Evolutionary conservation across 1,140 invertebrate species (phyloP), one percentile per base, ranked within the genome.

Genomic region (Centruroides vittatus): DNA sequence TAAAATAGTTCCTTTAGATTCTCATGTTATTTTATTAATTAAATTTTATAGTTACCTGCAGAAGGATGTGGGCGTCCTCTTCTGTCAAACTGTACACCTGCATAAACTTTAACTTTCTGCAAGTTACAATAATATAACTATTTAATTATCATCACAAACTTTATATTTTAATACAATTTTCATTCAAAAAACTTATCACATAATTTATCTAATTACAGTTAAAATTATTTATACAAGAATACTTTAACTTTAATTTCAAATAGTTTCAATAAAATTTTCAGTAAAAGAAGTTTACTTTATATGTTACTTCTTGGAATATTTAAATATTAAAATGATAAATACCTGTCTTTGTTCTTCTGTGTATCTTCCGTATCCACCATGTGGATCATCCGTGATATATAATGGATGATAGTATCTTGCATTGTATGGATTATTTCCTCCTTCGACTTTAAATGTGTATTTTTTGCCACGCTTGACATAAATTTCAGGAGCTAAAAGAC

Each of bases 361-460:
- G 3, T 88, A 75, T 47, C 82, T 78, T 68, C 88, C 86, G 61
- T 85, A 87, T 0, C 88, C 89, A 51, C 89, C 89, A 65, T 84
- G 81, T 3, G 84, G 81, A 70, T 92, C 89, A 69, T 88, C 84
- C 4, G 91, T 92, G 61, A 97, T 87, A 54, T 96, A 89, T 47
- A 97, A 76, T 7, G 93, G 93, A 78, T 97, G 92, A 75, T 95
- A 95, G 69, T 83, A 81, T 55, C 86, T 82, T 0, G 88, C 78
- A 64, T 86, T 90, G 70, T 93, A 86, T 4, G 89, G 89, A 77
- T 94, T 89, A 69, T 92, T 91, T 2, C 69, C 69, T 5, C 67
- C 67, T 60, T 70, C 69, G 3, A 70, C 58, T 35, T 65, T 79
- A 67, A 94, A 92, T 10, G 79, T 83, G 75, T 96, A 96, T 0